These are phyloP conservation scores for Brachyhypopomus occidentalis DNA, from an alignment of 2,113 vertebrate genomes.

Conservation along the genomic window DNA sequence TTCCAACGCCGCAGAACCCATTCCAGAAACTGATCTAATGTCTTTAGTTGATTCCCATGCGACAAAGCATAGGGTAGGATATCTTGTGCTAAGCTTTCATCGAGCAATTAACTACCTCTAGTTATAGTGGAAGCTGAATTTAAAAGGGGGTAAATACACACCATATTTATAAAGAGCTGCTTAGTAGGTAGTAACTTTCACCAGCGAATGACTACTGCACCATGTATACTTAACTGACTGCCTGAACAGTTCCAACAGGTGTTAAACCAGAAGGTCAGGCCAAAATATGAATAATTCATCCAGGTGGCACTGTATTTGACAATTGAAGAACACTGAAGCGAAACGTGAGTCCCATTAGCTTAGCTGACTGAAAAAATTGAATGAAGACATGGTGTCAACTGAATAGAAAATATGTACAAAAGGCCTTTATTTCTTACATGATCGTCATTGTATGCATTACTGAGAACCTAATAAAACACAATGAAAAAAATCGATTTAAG, in stretches of 20 bases:
- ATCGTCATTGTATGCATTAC: slow-evolving; percentile 1
- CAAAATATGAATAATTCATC: not conserved
- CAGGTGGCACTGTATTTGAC: not conserved
- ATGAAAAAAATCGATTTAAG: not conserved
- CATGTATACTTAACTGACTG: not conserved
- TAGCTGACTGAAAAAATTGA: not conserved
- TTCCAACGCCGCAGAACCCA: too few species aligned
- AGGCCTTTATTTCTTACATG: slow-evolving; percentile 9
- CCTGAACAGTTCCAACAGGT: not conserved
- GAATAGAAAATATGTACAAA: slow-evolving; percentile 27
- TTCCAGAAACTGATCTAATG: too few species aligned
- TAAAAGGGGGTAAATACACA: too few species aligned
- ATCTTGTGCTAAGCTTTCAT: too few species aligned
- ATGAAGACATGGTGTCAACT: not conserved
- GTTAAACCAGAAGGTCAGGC: not conserved
- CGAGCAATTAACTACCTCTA: too few species aligned
- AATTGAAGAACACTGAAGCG: not conserved
- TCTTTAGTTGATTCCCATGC: too few species aligned
- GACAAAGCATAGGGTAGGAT: too few species aligned
- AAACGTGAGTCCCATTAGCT: not conserved
- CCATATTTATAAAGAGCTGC: too few species aligned
- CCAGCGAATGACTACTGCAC: not conserved
- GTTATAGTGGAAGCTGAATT: too few species aligned
- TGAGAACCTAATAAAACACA: slow-evolving; percentile 3
- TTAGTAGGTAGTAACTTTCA: too few species aligned